A percentile compares a stretch with the other conserved stretches of the same genome.
Evolutionary conservation across 2,888 invertebrate species (phyloP).

Genomic region (Calameuta pallipes): DNA sequence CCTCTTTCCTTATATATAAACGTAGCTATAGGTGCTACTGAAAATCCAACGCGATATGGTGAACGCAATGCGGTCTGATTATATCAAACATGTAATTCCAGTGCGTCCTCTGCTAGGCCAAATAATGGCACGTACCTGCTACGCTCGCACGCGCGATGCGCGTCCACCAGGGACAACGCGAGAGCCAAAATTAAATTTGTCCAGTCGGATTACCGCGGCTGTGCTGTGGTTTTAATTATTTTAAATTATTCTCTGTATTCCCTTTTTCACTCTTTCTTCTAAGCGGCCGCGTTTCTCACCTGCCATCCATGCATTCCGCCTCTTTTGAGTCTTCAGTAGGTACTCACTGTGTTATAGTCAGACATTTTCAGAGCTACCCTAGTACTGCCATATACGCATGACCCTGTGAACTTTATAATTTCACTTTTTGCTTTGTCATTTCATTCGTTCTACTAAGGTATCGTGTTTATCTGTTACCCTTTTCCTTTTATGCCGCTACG

Average conservation of each 20-base stretch:
- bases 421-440: neutral
- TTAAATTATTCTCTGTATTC: constrained; percentile 48
- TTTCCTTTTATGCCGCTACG: no score
- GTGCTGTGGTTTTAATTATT: constrained; percentile 50
- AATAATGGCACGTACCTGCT: constrained; percentile 19
- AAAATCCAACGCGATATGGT: constrained; percentile 21
- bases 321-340: neutral
- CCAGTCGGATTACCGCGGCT: constrained; percentile 40
- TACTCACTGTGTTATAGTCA: neutral
- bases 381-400: neutral
- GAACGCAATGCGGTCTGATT: constrained; percentile 26
- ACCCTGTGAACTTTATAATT: neutral
- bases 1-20: neutral
- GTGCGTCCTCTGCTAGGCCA: constrained; percentile 13
- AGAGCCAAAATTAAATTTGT: constrained; percentile 54
- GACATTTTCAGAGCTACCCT: neutral
- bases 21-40: constrained; percentile 22
- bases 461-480: no score
- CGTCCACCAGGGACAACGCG: constrained; percentile 32
- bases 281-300: neutral
- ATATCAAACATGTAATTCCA: constrained; percentile 27
- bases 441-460: neutral
- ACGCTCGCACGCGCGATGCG: constrained; percentile 28
- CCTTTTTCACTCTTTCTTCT: constrained; percentile 16
- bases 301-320: neutral